phyloP scores from a whole-genome alignment of 2,888 invertebrate species.

The Synanthedon myopaeformis region DNA sequence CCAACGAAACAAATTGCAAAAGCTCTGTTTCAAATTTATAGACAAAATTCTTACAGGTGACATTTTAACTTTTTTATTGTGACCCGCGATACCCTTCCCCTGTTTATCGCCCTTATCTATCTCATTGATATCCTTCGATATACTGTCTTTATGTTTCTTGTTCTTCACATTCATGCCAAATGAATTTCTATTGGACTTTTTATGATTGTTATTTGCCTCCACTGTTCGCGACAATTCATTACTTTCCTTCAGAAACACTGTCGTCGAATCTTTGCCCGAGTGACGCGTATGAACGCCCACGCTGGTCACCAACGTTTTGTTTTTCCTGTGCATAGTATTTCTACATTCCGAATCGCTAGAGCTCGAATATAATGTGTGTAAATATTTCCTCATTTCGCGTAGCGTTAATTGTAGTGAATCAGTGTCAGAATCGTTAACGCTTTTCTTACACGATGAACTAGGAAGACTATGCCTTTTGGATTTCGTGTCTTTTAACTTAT shows the following conservation, averaged over 20 bases:
- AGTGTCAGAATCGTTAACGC: conserved; percentile 66
- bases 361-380: conserved; percentile 84
- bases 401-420: conserved; percentile 86
- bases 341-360: conserved; percentile 75
- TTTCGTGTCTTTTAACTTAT: conserved; percentile 44
- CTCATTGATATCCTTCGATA: conserved; percentile 36
- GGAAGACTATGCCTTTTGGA: conserved; percentile 78
- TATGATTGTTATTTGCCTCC: conserved; percentile 60
- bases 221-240: conserved; percentile 34
- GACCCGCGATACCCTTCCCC: conserved; percentile 22
- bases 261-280: conserved; percentile 36
- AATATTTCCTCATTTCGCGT: conserved; percentile 85
- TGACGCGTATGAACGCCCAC: conserved; percentile 44
- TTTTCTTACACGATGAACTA: conserved; percentile 72
- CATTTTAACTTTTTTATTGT: conserved; percentile 69
- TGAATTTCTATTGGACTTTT: conserved; percentile 63
- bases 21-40: conserved; percentile 82
- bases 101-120: conserved; percentile 56
- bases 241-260: conserved; percentile 43
- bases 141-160: conserved; percentile 67
- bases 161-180: conserved; percentile 73
- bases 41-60: conserved; percentile 76
- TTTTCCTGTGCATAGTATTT: conserved; percentile 58
- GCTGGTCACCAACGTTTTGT: conserved; percentile 55
- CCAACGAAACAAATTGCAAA: conserved; percentile 87